A percentile compares a stretch with the other conserved stretches of the same genome.
These are phyloP conservation scores for Ctena decussata DNA, from an alignment of 2,888 invertebrate genomes.

Conservation along the genomic window DNA sequence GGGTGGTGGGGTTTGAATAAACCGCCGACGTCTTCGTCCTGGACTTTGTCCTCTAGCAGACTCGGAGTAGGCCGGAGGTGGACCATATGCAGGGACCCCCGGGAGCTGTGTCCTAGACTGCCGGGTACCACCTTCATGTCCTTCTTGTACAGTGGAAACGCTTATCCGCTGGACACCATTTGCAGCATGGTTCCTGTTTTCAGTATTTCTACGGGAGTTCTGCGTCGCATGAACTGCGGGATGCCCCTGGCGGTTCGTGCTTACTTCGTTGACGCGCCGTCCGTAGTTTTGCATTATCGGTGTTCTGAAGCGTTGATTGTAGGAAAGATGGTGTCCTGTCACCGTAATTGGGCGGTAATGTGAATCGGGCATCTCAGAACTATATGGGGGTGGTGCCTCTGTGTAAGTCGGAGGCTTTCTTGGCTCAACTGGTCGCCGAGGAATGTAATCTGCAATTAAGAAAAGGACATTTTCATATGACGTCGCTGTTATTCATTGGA, in stretches of 20 bases:
- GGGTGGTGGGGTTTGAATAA: constrained; percentile 38
- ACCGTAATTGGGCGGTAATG: constrained; percentile 57
- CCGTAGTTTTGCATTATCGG: neutral
- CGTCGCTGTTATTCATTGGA: no score
- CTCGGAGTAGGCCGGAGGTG: constrained; percentile 51
- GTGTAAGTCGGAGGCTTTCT: constrained; percentile 57
- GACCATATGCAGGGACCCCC: constrained; percentile 8
- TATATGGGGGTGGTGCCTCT: constrained; percentile 53
- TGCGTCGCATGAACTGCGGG: neutral
- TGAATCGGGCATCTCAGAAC: constrained; percentile 61
- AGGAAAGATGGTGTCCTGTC: neutral
- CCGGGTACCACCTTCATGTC: neutral
- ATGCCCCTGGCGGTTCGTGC: no score
- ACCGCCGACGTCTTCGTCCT: constrained; percentile 26
- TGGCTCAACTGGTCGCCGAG: constrained; percentile 31
- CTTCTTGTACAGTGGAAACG: neutral
- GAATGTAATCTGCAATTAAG: neutral
- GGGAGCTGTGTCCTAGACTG: constrained; percentile 9
- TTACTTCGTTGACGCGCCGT: neutral
- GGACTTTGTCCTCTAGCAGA: constrained; percentile 29
- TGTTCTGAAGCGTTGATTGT: constrained; percentile 18
- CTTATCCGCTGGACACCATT: neutral
- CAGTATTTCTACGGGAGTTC: neutral
- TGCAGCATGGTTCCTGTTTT: neutral
- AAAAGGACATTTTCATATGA: neutral